Base-by-base conservation (phyloP, 2,797 vertebrate genomes). In the Tinamus major region DNA sequence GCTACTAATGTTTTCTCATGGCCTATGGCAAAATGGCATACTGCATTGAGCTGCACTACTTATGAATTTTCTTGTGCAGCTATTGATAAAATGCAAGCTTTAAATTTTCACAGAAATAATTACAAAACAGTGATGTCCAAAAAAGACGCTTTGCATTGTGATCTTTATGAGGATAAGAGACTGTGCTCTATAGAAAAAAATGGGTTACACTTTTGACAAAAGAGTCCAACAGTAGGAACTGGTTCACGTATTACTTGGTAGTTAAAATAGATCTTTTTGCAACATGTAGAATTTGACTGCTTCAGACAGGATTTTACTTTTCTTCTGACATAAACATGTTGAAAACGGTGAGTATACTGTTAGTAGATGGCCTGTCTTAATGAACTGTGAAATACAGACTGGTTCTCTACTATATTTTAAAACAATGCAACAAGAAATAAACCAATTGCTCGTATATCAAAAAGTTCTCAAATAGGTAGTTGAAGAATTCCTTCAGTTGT, bases 401-500 rank as follows among this genome's bases (percentile, higher is more conserved):
- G 74, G 51, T 55, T 16, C 39, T 80, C 31, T 61, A 62, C 37
- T 56, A 48, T 55, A 33, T 61, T 70, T 89, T 62, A 49, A 29
- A 74, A n/a, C 82, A 68, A 64, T 27, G 51, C 1, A 11, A 58
- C 19, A 82, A 76, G 84, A 90, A 79, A 68, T 44, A 65, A 58
- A 59, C 4, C 14, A 10, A 44, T 51, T 68, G 12, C 6, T 13
- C 16, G 17, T 31, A 19, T 42, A 76, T 49, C 29, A 39, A 39
- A 53, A 29, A 23, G 0, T 16, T 51, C n/a, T 15, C 6, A 58
- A 37, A 20, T 64, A 69, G 33, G 8, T 6, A 65, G 21, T 3
- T 77, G 9, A 79, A 87, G 10, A n/a, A 92, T 95, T 91, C 93
- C 21, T 4, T 85, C 80, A 95, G 92, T 91, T 79, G 53, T 79